Evolutionary conservation across 1,140 invertebrate species (phyloP).

Genomic region (Tribolium castaneum): DNA sequence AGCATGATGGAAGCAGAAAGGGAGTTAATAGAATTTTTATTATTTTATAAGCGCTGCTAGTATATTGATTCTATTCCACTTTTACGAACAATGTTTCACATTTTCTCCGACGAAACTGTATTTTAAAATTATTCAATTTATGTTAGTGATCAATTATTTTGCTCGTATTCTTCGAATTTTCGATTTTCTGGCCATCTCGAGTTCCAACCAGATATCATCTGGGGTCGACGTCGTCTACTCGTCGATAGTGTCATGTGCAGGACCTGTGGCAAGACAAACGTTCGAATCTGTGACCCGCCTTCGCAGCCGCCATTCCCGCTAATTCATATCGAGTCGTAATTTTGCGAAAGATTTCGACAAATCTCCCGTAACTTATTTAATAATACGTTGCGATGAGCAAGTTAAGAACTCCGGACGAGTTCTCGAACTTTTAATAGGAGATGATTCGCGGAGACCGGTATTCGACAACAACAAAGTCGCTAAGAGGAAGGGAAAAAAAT

Average conservation of each 20-base stretch:
- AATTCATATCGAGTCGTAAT: not conserved
- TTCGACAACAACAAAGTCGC: not conserved
- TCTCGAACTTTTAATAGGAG: slow-evolving; percentile 8
- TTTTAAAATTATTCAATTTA: too few relatives aligned
- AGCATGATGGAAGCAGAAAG: not conserved
- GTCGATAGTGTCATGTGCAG: slow-evolving; percentile 2
- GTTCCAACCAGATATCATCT: not conserved
- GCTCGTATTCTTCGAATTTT: too few relatives aligned
- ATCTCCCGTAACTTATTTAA: slow-evolving; percentile 19
- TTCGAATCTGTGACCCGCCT: not conserved
- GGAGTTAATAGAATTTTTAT: not conserved
- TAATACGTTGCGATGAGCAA: slow-evolving; percentile 8
- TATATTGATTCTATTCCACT: too few relatives aligned
- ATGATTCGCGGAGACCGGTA: slow-evolving; percentile 3
- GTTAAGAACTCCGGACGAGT: slow-evolving; percentile 19
- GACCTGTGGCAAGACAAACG: not conserved
- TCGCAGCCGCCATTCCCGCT: not conserved
- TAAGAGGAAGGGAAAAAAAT: not conserved
- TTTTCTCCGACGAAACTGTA: too few relatives aligned
- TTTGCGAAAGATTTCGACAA: slow-evolving; percentile 4
- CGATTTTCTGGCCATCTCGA: too few relatives aligned
- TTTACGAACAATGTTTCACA: too few relatives aligned
- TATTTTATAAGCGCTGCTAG: not conserved
- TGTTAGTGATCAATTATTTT: too few relatives aligned
- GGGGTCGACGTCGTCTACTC: not conserved